Conservation (phyloP, 2,888 invertebrate species). For the Arctia plantaginis region DNA sequence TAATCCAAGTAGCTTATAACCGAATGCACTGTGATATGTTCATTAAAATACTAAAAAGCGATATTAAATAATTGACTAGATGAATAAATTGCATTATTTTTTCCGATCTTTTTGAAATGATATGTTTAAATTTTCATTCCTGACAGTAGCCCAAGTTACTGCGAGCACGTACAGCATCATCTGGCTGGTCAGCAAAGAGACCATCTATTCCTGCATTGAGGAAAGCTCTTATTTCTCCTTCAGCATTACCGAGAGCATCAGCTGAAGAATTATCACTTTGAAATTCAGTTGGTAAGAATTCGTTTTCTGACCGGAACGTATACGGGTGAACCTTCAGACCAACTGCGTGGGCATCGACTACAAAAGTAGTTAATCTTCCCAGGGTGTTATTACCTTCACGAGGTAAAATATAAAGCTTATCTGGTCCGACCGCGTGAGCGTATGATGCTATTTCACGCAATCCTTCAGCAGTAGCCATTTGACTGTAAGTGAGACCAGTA, state of each 20-base stretch:
- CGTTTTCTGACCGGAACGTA: conserved; percentile 78
- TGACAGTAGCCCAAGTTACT: conserved; percentile 50
- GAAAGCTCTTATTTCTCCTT: conserved; percentile 70
- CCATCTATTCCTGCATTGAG: conserved; percentile 77
- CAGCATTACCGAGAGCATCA: conserved; percentile 67
- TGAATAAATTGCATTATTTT: background rate
- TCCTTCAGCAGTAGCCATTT: conserved; percentile 77
- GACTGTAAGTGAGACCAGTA: conserved; percentile 70
- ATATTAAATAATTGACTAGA: conserved; percentile 2
- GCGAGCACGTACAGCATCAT: conserved; percentile 66
- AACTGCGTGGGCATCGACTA: conserved; percentile 71
- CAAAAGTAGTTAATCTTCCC: conserved; percentile 70
- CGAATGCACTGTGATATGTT: background rate
- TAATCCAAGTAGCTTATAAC: background rate
- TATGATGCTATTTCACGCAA: conserved; percentile 74
- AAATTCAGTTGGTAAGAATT: conserved; percentile 72
- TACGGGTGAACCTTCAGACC: conserved; percentile 79
- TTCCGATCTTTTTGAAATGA: too few relatives aligned
- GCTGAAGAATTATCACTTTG: conserved; percentile 58
- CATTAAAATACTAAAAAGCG: background rate
- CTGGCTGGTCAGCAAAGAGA: conserved; percentile 79
- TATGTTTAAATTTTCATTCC: background rate
- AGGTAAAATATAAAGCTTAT: conserved; percentile 76
- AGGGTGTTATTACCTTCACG: conserved; percentile 65
- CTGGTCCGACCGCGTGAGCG: conserved; percentile 78